Evolutionary conservation across 35 echinoderm and acorn worm genomes (phyloP).

Genomic region (Nesometra sesokonis): DNA sequence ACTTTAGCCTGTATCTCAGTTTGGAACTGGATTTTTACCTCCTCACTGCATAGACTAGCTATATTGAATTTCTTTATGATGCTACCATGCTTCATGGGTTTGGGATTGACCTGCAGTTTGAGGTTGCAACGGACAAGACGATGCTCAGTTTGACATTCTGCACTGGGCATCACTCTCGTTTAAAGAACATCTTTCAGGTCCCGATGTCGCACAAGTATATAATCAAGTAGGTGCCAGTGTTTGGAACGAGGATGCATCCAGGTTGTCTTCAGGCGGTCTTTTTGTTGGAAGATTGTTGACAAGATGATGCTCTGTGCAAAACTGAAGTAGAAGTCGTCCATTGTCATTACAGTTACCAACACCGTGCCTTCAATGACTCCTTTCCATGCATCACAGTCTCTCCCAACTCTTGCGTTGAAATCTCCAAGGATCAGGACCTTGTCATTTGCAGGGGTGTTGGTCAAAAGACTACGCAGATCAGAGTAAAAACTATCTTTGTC

Average conservation of each 20-base stretch:
- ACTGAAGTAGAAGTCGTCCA: background rate
- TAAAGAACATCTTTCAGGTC: no score
- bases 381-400: background rate
- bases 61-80: no score
- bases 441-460: background rate
- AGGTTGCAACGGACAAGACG: background rate
- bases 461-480: background rate
- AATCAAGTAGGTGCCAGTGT: no score
- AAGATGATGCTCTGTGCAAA: conserved; percentile 4
- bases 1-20: no score
- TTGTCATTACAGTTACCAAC: conserved; percentile 8
- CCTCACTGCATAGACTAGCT: background rate
- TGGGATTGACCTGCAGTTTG: conserved; percentile 7
- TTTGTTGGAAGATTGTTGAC: background rate
- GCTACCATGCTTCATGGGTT: no score
- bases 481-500: conserved; percentile 8
- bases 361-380: background rate
- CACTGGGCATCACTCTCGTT: no score
- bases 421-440: conserved; percentile 19
- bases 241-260: no score
- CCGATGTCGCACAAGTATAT: no score
- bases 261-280: background rate
- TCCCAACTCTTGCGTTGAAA: conserved; percentile 13
- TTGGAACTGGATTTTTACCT: background rate
- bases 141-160: no score